These are phyloP conservation scores for Anoura caudifer DNA, from an alignment of 2,113 vertebrate genomes.

Conservation along the genomic window DNA sequence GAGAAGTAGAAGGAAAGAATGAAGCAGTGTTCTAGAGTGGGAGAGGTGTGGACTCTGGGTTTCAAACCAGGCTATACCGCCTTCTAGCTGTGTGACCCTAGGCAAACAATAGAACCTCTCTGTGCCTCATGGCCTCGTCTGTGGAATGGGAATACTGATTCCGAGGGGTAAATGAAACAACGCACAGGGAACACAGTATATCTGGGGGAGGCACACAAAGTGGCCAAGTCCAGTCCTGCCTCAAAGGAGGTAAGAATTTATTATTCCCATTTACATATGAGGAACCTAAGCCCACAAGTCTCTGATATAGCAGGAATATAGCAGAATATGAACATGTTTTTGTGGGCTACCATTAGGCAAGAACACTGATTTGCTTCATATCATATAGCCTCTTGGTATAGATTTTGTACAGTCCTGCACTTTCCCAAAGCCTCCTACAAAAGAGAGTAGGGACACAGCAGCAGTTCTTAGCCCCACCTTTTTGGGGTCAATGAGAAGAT, in stretches of 20 bases:
- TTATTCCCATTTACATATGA: neutral
- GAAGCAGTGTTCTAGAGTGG: neutral
- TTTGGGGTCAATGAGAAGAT: neutral
- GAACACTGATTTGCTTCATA: neutral
- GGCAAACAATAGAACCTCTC: neutral
- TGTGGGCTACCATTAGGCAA: neutral
- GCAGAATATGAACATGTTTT: neutral
- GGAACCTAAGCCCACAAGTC: neutral
- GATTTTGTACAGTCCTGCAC: neutral
- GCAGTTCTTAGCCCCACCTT: neutral
- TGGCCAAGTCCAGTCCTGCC: neutral
- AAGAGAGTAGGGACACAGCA: neutral
- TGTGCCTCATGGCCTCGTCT: neutral
- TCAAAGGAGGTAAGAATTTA: neutral
- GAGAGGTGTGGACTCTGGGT: neutral
- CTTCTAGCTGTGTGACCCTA: no score
- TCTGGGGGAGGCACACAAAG: neutral
- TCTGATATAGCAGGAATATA: neutral
- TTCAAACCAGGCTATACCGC: neutral
- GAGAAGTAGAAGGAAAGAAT: neutral
- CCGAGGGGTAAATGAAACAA: neutral
- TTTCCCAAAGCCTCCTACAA: neutral
- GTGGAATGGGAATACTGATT: neutral
- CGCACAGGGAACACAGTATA: fast-evolving
- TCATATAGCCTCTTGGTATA: neutral